Evolutionary conservation across 2,113 vertebrate species (phyloP), one percentile per base, ranked within the genome.

Genomic region (Platichthys flesus): DNA sequence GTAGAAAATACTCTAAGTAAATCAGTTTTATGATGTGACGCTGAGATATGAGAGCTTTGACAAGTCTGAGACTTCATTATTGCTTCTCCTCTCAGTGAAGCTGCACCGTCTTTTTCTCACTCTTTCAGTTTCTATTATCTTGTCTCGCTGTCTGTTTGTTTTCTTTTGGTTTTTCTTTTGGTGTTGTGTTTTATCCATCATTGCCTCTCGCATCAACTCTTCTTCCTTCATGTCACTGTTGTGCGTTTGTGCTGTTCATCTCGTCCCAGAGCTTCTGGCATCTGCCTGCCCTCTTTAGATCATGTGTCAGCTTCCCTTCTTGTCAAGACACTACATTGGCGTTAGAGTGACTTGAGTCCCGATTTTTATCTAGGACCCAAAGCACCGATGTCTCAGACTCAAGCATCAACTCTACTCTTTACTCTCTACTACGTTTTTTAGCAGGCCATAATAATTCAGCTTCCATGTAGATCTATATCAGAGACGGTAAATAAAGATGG

Each of bases 11-110:
- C 4, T 67, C 26, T 31, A 9, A 59, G 15, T 31, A 28, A 59
- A 28, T 31, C 49, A 42, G 28, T 52, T 67, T 54, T 52, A 14
- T 12, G 15, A 59, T 40, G 21, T 52, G 72, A 26, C 49, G n/a
- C 40, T 47, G 54, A 3, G 6, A 26, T 9, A n/a, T 54, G 37
- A 66, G 24, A 56, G 56, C 26, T 67, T 65, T 82, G 74, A 58
- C 57, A 72, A 55, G 35, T 58, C 42, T 62, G 62, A 72, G n/a
- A 57, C 40, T 21, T 67, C 15, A 63, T 72, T 56, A 60, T 37
- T 64, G 51, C 51, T 54, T 52, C 55, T 28, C 23, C 16, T 15
- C 15, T 65, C 40, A 35, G 58, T 28, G 42, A 62, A 59, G 52
- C 42, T 57, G 13, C 40, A 15, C 35, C 14, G 9, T 58, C 51